These are phyloP conservation scores for Dipodomys merriami DNA, from an alignment of 2,113 vertebrate genomes.

Conservation along the genomic window DNA sequence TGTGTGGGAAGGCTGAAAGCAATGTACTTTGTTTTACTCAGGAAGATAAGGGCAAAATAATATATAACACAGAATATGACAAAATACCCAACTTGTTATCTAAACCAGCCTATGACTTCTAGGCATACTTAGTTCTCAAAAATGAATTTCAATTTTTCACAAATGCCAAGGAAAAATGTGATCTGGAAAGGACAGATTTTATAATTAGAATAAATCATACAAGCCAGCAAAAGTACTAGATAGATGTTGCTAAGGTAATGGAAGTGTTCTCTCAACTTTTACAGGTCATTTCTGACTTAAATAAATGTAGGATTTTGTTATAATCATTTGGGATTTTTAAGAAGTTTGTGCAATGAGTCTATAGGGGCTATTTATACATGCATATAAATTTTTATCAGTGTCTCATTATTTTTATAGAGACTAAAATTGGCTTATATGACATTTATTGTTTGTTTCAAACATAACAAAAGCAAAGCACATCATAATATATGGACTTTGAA, in stretches of 20 bases:
- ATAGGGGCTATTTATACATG: neutral
- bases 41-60: conserved; percentile 70
- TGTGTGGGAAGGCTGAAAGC: conserved; percentile 6
- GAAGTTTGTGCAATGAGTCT: neutral
- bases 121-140: conserved; percentile 37
- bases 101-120: conserved; percentile 46
- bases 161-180: neutral
- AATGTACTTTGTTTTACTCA: conserved; percentile 53
- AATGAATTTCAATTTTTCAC: conserved; percentile 50
- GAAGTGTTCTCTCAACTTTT: neutral
- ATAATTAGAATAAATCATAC: conserved; percentile 27
- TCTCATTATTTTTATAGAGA: neutral
- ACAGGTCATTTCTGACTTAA: neutral
- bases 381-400: neutral
- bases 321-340: neutral
- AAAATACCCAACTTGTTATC: conserved; percentile 64
- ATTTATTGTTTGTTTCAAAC: neutral
- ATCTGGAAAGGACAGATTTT: conserved; percentile 18
- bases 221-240: neutral
- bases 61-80: conserved; percentile 60
- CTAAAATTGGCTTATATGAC: neutral
- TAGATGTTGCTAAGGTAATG: neutral
- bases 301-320: neutral
- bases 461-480: neutral
- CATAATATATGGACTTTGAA: neutral